phyloP scores from a whole-genome alignment of 2,113 vertebrate genomes.

The Eulemur macaco region DNA sequence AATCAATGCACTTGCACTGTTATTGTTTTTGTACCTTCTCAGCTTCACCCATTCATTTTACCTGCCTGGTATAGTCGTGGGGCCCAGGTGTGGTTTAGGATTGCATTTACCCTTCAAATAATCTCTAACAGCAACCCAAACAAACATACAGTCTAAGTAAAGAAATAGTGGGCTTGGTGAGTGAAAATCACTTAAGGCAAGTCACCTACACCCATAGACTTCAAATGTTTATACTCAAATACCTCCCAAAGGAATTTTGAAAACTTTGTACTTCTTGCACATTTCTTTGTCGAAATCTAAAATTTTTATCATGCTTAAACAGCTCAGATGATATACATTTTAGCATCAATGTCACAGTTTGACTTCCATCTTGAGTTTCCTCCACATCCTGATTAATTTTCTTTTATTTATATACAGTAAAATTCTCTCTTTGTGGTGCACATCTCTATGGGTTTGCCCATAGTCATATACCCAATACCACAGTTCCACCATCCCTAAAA shows the following conservation, averaged over 20 bases:
- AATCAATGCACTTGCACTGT: too few species aligned
- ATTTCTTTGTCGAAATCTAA: conserved; percentile 21
- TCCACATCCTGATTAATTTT: neutral
- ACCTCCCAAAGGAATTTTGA: neutral
- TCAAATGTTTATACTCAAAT: neutral
- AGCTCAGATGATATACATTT: neutral
- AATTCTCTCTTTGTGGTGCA: neutral
- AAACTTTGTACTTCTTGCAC: neutral
- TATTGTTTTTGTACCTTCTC: neutral
- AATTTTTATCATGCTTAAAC: neutral
- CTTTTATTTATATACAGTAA: neutral
- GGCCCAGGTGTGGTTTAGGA: neutral
- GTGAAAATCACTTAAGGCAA: neutral
- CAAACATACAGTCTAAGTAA: neutral
- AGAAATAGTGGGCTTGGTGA: neutral
- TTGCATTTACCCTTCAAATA: neutral
- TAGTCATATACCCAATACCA: neutral
- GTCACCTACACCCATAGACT: neutral
- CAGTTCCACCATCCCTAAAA: neutral
- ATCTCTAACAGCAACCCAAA: neutral
- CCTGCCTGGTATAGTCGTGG: neutral
- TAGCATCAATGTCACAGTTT: neutral
- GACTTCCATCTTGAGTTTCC: neutral
- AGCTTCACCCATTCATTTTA: neutral
- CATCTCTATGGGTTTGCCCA: neutral